phyloP scores from a whole-genome alignment of 2,888 invertebrate species.

The Morpho deidamia region DNA sequence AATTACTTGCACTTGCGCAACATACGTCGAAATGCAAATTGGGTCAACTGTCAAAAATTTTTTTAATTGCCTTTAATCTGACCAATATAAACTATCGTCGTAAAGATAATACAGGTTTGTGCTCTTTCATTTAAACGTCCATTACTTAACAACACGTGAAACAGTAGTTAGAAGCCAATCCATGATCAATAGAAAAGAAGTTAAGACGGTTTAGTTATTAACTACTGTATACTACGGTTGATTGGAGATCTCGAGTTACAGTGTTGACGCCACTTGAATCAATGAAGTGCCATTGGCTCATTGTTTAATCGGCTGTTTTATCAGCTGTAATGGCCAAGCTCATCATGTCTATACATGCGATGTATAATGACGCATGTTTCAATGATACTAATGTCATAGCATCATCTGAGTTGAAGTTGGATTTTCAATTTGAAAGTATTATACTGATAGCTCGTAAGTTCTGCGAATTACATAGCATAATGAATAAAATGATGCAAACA shows the following conservation, averaged over 20 bases:
- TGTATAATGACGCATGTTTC: background rate
- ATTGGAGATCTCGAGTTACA: constrained; percentile 64
- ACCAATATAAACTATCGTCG: too few relatives aligned
- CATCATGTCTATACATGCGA: constrained; percentile 12
- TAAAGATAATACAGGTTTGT: too few relatives aligned
- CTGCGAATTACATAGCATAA: background rate
- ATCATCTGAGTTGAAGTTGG: background rate
- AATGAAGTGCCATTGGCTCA: constrained; percentile 68
- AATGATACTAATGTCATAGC: background rate
- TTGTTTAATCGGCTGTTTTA: constrained; percentile 71
- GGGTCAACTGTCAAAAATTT: too few relatives aligned
- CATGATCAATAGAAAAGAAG: background rate
- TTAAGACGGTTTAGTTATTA: constrained; percentile 5
- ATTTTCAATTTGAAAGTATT: constrained; percentile 5
- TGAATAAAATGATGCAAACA: background rate
- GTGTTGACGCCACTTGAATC: constrained; percentile 65
- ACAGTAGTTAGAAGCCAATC: too few relatives aligned
- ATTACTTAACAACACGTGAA: too few relatives aligned
- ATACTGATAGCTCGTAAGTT: background rate
- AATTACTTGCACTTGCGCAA: too few relatives aligned
- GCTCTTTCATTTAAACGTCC: too few relatives aligned
- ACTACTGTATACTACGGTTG: background rate
- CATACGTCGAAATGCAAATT: too few relatives aligned
- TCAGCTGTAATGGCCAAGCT: constrained; percentile 61
- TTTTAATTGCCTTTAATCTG: too few relatives aligned